Conservation (phyloP, 92 coral and sea anemone species). For the Galaxea fascicularis region DNA sequence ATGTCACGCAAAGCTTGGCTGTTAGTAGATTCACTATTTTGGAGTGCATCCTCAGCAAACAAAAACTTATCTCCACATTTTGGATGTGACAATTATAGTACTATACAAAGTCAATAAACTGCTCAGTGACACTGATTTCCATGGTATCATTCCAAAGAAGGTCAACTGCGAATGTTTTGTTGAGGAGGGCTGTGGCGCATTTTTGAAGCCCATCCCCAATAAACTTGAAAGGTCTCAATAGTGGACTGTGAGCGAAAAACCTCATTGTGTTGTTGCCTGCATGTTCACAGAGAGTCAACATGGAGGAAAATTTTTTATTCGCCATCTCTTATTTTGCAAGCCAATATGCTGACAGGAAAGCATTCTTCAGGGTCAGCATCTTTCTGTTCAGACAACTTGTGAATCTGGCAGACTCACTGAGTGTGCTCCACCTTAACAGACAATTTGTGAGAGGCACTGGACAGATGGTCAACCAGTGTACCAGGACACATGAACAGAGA, state of each 20-base stretch:
- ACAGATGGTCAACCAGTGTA: slow-evolving; percentile 43
- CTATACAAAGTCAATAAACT: slow-evolving; percentile 49
- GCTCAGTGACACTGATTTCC: slow-evolving; percentile 33
- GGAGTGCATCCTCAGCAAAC: slow-evolving; percentile 25
- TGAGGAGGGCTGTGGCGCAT: background rate
- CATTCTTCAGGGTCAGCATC: slow-evolving; percentile 18
- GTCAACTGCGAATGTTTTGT: slow-evolving; percentile 25
- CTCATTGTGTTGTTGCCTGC: slow-evolving; percentile 17
- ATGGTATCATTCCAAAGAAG: slow-evolving; percentile 54
- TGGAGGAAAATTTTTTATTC: slow-evolving; percentile 27
- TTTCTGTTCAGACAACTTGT: slow-evolving; percentile 34
- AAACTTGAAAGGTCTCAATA: slow-evolving; percentile 14
- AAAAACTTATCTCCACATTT: slow-evolving; percentile 47
- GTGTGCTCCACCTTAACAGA: slow-evolving; percentile 47
- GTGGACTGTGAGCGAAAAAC: slow-evolving; percentile 18
- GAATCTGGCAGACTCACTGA: slow-evolving; percentile 36
- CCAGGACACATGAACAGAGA: slow-evolving; percentile 21
- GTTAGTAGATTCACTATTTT: slow-evolving; percentile 15
- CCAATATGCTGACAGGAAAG: slow-evolving; percentile 23
- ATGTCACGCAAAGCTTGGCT: slow-evolving; percentile 19
- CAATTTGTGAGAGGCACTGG: slow-evolving; percentile 27
- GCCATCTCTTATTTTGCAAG: slow-evolving; percentile 32
- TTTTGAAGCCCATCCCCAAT: slow-evolving; percentile 13
- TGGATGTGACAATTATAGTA: slow-evolving; percentile 32
- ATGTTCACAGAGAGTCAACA: slow-evolving; percentile 3